Conservation (phyloP, 2,113 vertebrate species). For the Rallus limicola region DNA sequence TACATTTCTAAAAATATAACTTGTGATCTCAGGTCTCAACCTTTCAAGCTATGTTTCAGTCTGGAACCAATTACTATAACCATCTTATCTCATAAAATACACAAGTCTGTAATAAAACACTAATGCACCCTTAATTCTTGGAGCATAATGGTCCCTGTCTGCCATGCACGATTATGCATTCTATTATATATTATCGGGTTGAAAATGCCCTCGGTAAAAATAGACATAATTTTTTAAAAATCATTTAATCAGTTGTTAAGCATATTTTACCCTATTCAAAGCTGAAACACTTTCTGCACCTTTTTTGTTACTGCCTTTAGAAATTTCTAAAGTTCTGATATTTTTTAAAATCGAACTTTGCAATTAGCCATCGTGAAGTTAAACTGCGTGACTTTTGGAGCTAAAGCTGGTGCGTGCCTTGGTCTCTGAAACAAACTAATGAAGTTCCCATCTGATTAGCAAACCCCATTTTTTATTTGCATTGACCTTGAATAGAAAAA, state of each 20-base stretch:
- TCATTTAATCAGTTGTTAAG: neutral
- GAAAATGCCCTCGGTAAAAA: neutral
- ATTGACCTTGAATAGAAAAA: neutral
- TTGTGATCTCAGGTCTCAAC: conserved; percentile 6
- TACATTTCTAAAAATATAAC: neutral
- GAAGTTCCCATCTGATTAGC: neutral
- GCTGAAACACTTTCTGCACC: neutral
- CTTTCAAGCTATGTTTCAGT: neutral
- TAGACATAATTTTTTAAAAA: neutral
- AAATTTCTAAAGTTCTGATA: neutral
- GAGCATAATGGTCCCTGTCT: neutral
- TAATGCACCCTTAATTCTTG: neutral
- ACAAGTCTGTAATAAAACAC: neutral
- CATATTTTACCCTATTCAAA: neutral
- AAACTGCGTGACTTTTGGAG: neutral
- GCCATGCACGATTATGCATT: neutral
- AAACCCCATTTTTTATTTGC: neutral
- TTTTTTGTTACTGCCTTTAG: neutral
- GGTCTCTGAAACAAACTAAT: neutral
- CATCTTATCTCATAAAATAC: neutral
- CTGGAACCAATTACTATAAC: neutral
- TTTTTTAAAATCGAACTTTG: neutral
- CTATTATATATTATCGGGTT: neutral
- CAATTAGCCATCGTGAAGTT: neutral
- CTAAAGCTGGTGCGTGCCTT: neutral